Evolutionary conservation across 2,797 vertebrate species (phyloP).

Genomic region (Lindbergichthys nudifrons): DNA sequence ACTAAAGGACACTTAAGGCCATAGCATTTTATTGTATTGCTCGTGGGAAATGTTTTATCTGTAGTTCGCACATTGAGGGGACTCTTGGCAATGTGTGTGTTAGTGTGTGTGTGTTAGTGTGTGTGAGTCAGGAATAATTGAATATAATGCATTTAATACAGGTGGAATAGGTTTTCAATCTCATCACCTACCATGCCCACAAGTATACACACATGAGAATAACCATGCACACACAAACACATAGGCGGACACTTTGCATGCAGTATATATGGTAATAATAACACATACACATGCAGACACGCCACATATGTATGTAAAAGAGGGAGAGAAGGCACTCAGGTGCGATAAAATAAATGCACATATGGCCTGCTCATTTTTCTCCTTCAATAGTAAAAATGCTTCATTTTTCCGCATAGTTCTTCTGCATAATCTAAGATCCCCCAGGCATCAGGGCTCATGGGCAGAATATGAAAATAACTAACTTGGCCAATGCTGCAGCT

Average conservation of each 20-base stretch:
- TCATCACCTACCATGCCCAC: background rate
- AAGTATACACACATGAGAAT: background rate
- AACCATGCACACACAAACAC: conserved; percentile 2
- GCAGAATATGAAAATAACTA: conserved; percentile 74
- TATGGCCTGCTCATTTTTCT: conserved; percentile 59
- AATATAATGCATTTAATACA: conserved; percentile 44
- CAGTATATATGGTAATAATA: conserved; percentile 8
- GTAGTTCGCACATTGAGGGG: conserved; percentile 54
- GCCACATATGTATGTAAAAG: conserved; percentile 28
- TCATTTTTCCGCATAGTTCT: conserved; percentile 39
- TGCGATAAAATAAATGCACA: conserved; percentile 66
- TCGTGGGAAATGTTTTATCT: conserved; percentile 65
- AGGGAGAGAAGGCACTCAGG: conserved; percentile 14
- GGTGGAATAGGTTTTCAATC: conserved; percentile 38
- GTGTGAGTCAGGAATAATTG: conserved; percentile 18
- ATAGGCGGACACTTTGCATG: conserved; percentile 2
- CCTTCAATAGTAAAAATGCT: conserved; percentile 52
- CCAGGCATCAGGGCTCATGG: conserved; percentile 63
- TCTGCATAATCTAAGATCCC: conserved; percentile 75
- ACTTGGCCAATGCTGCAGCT: conserved; percentile 41
- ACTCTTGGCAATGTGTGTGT: conserved; percentile 17
- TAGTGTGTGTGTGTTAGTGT: conserved; percentile 26
- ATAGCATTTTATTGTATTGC: conserved; percentile 22
- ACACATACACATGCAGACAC: conserved; percentile 3
- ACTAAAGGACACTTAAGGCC: conserved; percentile 46